These are phyloP conservation scores for Chloebia gouldiae DNA, from an alignment of 2,113 vertebrate genomes.

Conservation along the genomic window DNA sequence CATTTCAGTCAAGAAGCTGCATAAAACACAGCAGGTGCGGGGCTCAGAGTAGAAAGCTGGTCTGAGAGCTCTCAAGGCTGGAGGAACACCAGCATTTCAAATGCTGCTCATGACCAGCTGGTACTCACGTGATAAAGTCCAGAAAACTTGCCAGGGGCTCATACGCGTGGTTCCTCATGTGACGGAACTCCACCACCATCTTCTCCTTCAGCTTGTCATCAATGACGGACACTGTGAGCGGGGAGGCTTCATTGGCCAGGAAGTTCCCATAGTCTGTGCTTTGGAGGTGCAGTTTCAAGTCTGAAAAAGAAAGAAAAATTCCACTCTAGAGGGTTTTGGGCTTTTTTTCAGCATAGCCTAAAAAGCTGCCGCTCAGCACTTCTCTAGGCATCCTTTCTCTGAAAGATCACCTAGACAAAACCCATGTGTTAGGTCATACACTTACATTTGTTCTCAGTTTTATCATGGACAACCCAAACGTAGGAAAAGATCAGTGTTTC, in stretches of 20 bases:
- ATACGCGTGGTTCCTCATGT: slow-evolving; percentile 98
- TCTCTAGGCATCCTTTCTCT: background rate
- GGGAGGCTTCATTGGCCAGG: slow-evolving; percentile 94
- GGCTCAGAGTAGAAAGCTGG: background rate
- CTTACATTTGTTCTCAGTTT: background rate
- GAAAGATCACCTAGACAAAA: background rate
- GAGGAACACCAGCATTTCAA: background rate
- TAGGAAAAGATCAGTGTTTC: background rate
- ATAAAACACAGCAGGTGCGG: background rate
- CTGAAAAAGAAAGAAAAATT: slow-evolving; percentile 65
- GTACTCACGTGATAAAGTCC: slow-evolving; percentile 95
- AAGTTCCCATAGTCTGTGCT: slow-evolving; percentile 99
- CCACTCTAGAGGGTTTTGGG: background rate
- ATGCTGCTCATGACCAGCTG: background rate
- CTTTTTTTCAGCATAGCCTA: background rate
- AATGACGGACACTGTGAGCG: slow-evolving; percentile 93
- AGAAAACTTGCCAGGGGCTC: slow-evolving; percentile 95
- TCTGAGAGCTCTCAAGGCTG: background rate
- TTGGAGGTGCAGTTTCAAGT: slow-evolving; percentile 96
- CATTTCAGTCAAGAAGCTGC: background rate
- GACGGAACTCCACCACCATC: slow-evolving; percentile 98
- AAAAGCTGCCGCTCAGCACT: background rate
- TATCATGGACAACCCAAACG: background rate
- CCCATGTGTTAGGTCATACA: background rate
- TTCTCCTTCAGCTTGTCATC: slow-evolving; percentile 99